Base-by-base conservation (phyloP, 2,888 invertebrate genomes). In the Latrodectus elegans region DNA sequence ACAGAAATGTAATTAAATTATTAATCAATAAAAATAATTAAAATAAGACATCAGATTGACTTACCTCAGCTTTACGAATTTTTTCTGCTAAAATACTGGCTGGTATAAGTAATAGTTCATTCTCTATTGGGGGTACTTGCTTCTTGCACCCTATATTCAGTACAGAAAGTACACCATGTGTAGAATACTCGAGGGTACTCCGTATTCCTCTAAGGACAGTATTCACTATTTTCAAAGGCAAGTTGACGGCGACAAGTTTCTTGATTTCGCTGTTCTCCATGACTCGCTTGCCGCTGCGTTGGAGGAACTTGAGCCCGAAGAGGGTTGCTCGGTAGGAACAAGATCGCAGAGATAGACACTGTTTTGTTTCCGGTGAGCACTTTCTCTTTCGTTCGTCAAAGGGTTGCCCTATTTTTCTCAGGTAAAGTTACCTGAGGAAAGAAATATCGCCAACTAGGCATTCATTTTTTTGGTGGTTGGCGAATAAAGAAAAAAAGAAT, bases 11-110 rank as follows among this genome's bases (percentile, higher is more conserved):
- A 17, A 67, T 12, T 22, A 71, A 68, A 17, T 17, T 26, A 68
- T 9, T 22, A 71, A 71, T 38, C 11, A 38, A 38, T 38, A 6
- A 38, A 38, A 38, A 38, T 38, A 38, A 38, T 6, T 38, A 38
- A 38, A 22, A 38, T 1, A 38, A 38, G 4, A 38, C 6, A 38
- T 22, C 22, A 22, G 22, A 12, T 10, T n/a, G 22, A 77, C 89
- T 89, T 90, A 92, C 92, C 91, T 92, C 90, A 86, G 91, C 91
- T 14, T 89, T 89, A 72, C 92, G 90, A 53, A 93, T 92, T 88
- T 91, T 91, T 49, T 90, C 90, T 1, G 92, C 91, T 17, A 93
- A 90, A 38, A 90, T 79, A 6, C 90, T 89, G 1, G 92, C 92
- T 89, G 91, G 91, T 71, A 91, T 90, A 12, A 92, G 90, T 51